Evolutionary conservation across 2,888 invertebrate genomes (phyloP).

Genomic region (Tipula vernalis): DNA sequence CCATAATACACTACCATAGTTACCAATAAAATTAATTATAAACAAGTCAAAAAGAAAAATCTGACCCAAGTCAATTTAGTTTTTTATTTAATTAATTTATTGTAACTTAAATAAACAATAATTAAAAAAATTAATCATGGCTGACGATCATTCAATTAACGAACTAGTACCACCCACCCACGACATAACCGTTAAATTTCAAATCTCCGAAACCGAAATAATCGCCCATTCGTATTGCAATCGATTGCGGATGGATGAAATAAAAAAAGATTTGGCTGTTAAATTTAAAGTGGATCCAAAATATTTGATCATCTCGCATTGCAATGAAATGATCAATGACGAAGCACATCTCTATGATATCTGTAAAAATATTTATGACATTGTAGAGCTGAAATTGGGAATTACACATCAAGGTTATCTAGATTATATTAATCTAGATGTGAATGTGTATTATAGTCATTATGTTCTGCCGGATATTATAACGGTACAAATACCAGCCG

Average conservation of each 20-base stretch:
- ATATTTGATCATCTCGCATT: constrained; percentile 39
- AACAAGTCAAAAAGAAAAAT: neutral
- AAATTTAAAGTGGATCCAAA: constrained; percentile 43
- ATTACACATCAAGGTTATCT: constrained; percentile 16
- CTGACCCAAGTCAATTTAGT: neutral
- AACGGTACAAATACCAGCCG: constrained; percentile 39
- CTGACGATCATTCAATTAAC: neutral
- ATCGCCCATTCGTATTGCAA: constrained; percentile 34
- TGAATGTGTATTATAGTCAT: constrained; percentile 31
- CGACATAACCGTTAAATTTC: constrained; percentile 35
- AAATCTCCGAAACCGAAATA: constrained; percentile 26
- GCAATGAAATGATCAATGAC: constrained; percentile 30
- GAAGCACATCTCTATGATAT: constrained; percentile 25
- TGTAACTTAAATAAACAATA: neutral
- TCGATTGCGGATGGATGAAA: constrained; percentile 41
- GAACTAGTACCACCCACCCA: neutral
- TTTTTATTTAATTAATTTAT: neutral
- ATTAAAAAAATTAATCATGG: neutral
- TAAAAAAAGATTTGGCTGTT: constrained; percentile 46
- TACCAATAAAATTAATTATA: neutral
- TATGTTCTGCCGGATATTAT: constrained; percentile 41
- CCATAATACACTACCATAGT: neutral
- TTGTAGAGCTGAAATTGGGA: constrained; percentile 25
- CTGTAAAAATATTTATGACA: constrained; percentile 29
- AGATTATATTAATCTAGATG: constrained; percentile 20